Conservation (phyloP, 37 sponge, comb jelly and placozoan species). For the Eunapius fragilis region DNA sequence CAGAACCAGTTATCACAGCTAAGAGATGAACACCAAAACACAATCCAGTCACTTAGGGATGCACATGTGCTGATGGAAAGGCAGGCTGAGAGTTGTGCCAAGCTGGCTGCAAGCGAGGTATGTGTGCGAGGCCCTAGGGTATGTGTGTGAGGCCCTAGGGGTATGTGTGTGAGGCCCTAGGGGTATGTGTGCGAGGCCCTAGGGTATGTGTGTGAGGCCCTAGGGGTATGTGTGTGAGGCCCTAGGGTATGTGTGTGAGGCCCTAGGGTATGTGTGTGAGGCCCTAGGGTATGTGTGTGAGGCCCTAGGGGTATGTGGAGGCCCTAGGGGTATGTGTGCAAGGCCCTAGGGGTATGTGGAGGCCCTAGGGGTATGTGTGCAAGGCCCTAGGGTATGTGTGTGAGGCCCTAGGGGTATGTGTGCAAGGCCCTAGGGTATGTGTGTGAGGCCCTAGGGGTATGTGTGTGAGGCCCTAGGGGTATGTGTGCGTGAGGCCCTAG, state of each 20-base stretch:
- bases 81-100: slow-evolving; percentile 23
- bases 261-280: slow-evolving; percentile 19
- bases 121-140: too few species aligned
- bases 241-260: slow-evolving; percentile 3
- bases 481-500: too few species aligned
- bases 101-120: slow-evolving; percentile 18
- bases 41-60: slow-evolving; percentile 41
- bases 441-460: neutral
- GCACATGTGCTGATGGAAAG: slow-evolving; percentile 51
- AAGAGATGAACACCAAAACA: slow-evolving; percentile 49
- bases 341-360: neutral
- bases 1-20: slow-evolving; percentile 46
- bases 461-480: slow-evolving; percentile 13
- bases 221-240: slow-evolving; percentile 20
- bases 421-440: slow-evolving; percentile 21
- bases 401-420: neutral
- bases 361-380: slow-evolving; percentile 6
- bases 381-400: slow-evolving; percentile 13
- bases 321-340: slow-evolving; percentile 7
- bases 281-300: slow-evolving; percentile 8
- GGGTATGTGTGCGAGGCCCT: slow-evolving; percentile 25
- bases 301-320: too few species aligned
- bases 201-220: slow-evolving; percentile 4
- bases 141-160: neutral
- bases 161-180: slow-evolving; percentile 16